phyloP scores from a whole-genome alignment of 2,113 vertebrate genomes.

The Anser brachyrhynchus region DNA sequence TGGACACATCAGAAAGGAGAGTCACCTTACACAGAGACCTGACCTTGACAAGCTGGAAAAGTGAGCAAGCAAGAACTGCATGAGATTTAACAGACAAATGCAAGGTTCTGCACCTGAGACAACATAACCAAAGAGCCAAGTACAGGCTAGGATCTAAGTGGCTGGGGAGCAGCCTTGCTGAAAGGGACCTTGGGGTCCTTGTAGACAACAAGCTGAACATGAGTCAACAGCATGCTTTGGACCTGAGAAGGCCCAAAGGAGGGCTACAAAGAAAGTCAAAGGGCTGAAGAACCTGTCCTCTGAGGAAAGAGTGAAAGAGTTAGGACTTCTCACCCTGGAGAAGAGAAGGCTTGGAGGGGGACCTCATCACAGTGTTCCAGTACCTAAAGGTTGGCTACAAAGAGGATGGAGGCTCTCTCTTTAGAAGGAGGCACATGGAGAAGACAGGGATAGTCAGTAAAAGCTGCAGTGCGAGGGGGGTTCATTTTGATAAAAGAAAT shows the following conservation, averaged over 20 bases:
- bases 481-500: not conserved
- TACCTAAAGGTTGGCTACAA: not conserved
- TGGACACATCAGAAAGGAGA: not conserved
- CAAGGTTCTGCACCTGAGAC: fast-evolving
- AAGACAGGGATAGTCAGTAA: not conserved
- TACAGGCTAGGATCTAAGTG: not conserved
- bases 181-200: not conserved
- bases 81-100: not conserved
- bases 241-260: not conserved
- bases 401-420: not conserved
- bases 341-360: not conserved
- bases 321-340: not conserved
- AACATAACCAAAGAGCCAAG: not conserved
- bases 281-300: not conserved
- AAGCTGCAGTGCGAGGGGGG: not conserved
- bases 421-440: not conserved
- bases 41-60: not conserved
- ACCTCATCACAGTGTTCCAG: not conserved
- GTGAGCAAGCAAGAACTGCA: not conserved
- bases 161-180: not conserved
- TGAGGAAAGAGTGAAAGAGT: not conserved
- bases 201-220: not conserved
- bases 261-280: not conserved
- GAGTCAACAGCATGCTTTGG: not conserved
- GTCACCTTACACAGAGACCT: not conserved